These are phyloP conservation scores for human (Homo sapiens) DNA, from an alignment of 2,113 vertebrate species.

Conservation along the genomic window GRCh38 chr2:228558001-228558500, in stretches of 20 bases:
- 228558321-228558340: background rate
- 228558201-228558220: background rate
- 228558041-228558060: background rate
- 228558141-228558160: background rate
- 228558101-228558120: background rate
- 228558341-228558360: background rate
- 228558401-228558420: background rate
- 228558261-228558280: background rate
- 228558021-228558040: background rate
- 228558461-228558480: background rate
- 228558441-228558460: conserved; percentile 17
- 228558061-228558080: background rate
- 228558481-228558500: conserved; percentile 45
- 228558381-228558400: background rate
- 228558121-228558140: background rate
- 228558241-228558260: background rate
- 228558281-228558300: background rate
- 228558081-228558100: background rate
- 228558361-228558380: background rate
- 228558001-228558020: background rate
- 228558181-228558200: background rate
- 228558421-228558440: conserved; percentile 62
- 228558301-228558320: background rate
- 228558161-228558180: background rate
- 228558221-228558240: background rate